phyloP scores from a whole-genome alignment of 1,140 invertebrate species.

The Brachionus angularis region DNA sequence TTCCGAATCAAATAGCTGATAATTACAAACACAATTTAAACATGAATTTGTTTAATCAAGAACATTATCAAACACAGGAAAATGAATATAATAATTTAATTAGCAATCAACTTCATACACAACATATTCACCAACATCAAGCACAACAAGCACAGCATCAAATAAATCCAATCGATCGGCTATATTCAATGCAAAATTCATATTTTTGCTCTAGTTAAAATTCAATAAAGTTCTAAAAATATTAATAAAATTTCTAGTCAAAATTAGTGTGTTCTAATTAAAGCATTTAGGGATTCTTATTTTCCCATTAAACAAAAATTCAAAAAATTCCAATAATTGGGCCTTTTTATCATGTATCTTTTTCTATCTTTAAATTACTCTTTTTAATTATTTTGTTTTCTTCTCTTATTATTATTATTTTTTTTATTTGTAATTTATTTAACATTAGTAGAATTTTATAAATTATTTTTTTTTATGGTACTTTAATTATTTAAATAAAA shows the following conservation, averaged over 20 bases:
- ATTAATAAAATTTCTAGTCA: background rate
- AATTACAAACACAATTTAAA: background rate
- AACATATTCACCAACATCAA: background rate
- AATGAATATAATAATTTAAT: constrained; percentile 12
- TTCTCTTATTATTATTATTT: too few species aligned
- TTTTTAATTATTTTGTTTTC: too few species aligned
- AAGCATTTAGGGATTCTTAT: constrained; percentile 16
- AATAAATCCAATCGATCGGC: constrained; percentile 23
- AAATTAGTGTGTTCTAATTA: constrained; percentile 12
- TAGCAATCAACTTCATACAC: background rate
- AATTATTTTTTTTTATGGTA: too few species aligned
- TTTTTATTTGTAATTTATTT: too few species aligned
- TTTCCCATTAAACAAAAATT: background rate
- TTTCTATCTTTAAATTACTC: too few species aligned
- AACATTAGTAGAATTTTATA: too few species aligned
- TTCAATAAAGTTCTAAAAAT: background rate
- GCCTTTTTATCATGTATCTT: background rate
- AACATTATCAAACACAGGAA: background rate
- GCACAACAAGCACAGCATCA: too few species aligned
- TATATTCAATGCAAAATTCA: constrained; percentile 43
- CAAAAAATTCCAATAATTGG: background rate
- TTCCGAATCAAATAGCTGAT: background rate
- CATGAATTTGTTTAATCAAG: background rate
- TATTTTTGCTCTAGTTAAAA: constrained; percentile 8
- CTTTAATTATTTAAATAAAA: too few species aligned